phyloP scores from a whole-genome alignment of 92 coral and sea anemone genomes.

The Phenganax stokvisi region DNA sequence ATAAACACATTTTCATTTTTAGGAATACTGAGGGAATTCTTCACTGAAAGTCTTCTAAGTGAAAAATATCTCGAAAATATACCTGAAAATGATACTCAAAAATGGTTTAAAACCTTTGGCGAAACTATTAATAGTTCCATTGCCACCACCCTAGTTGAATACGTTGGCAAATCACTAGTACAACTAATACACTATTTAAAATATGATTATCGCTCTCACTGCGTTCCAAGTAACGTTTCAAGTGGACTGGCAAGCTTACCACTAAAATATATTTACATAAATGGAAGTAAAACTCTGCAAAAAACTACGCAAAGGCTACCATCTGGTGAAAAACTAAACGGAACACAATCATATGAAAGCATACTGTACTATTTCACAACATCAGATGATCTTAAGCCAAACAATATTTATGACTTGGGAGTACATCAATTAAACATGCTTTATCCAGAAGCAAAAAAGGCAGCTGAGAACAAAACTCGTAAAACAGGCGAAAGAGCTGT shows the following conservation, averaged over 20 bases:
- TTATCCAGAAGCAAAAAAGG: constrained; percentile 68
- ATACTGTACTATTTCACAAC: constrained; percentile 86
- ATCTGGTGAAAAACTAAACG: constrained; percentile 58
- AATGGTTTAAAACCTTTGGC: constrained; percentile 53
- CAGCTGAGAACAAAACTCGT: constrained; percentile 63
- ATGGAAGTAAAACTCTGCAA: constrained; percentile 54
- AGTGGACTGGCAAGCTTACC: constrained; percentile 92
- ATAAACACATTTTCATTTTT: neutral
- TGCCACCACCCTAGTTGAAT: constrained; percentile 57
- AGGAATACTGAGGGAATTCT: constrained; percentile 57
- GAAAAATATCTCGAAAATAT: constrained; percentile 50
- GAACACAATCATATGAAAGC: constrained; percentile 72
- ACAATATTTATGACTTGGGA: constrained; percentile 63
- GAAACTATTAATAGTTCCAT: constrained; percentile 52
- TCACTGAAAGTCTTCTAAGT: constrained; percentile 54
- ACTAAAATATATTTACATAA: constrained; percentile 58
- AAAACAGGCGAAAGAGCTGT: constrained; percentile 56
- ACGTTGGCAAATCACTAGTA: constrained; percentile 72
- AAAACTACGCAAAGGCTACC: constrained; percentile 68
- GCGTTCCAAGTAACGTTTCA: constrained; percentile 85
- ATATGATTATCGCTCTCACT: constrained; percentile 64
- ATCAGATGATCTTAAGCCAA: constrained; percentile 59
- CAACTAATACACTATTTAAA: constrained; percentile 60
- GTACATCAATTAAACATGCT: constrained; percentile 52
- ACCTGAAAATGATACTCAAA: constrained; percentile 36